phyloP scores from a whole-genome alignment of 2,113 vertebrate genomes.

The Phainopepla nitens region DNA sequence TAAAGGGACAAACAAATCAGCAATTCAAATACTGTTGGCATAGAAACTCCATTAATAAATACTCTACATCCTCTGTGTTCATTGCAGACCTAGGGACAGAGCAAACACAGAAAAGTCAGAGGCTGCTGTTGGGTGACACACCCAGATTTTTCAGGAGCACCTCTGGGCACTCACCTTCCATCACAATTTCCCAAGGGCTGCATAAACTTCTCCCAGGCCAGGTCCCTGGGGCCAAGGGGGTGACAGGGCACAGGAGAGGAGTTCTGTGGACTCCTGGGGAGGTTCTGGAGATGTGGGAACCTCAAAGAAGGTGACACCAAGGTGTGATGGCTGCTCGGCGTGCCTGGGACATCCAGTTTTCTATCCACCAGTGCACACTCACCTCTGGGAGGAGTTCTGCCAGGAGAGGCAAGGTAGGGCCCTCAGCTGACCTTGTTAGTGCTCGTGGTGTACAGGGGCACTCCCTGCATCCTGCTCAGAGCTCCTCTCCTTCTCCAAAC shows the following conservation, averaged over 20 bases:
- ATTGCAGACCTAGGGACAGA: too few relatives aligned
- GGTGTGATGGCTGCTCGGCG: rapidly evolving
- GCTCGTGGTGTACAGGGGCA: rapidly evolving
- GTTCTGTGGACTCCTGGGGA: background rate
- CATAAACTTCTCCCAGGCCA: background rate
- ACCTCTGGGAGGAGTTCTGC: background rate
- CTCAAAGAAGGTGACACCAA: background rate
- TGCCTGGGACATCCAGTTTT: background rate
- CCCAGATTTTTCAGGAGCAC: background rate
- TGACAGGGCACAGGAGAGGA: background rate
- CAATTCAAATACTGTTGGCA: background rate
- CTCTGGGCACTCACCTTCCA: background rate
- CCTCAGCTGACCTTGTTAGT: background rate
- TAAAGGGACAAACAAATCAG: background rate
- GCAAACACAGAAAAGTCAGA: background rate
- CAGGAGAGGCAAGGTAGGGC: background rate
- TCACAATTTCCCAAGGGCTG: background rate
- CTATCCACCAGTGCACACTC: background rate
- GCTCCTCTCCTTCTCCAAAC: background rate
- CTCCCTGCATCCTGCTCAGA: background rate
- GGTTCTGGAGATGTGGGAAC: background rate
- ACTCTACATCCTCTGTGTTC: background rate
- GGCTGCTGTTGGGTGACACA: background rate
- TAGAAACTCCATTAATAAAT: background rate
- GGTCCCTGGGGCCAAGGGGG: background rate